These are phyloP conservation scores for Xiphophorus hellerii DNA, from an alignment of 2,113 vertebrate genomes.

Conservation along the genomic window DNA sequence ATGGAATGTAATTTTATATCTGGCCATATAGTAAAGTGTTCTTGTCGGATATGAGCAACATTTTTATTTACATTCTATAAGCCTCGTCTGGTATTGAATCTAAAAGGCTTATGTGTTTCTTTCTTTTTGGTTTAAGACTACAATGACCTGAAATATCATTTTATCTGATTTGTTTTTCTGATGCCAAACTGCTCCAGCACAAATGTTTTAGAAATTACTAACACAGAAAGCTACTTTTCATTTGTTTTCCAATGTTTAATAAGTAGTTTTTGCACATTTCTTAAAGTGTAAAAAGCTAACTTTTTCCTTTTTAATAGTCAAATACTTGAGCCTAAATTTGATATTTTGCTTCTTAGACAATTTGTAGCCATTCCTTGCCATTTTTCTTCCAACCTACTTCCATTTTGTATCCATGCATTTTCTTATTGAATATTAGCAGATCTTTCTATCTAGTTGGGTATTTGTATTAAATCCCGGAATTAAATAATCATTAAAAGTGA, in stretches of 20 bases:
- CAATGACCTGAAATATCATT: background rate
- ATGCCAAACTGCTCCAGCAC: constrained; percentile 5
- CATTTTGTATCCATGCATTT: background rate
- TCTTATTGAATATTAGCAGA: background rate
- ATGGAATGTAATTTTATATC: constrained; percentile 5
- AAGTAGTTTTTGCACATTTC: no score
- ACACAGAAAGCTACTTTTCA: background rate
- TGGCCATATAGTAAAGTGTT: background rate
- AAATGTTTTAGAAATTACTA: no score
- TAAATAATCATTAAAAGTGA: background rate
- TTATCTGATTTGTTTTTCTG: background rate
- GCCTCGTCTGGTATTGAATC: background rate
- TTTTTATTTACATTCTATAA: background rate
- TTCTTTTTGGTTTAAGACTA: background rate
- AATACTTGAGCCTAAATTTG: constrained; percentile 45
- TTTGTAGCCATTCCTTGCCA: background rate
- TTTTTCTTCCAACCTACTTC: background rate
- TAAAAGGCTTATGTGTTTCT: background rate
- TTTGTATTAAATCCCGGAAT: background rate
- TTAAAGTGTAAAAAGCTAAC: background rate
- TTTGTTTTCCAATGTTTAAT: background rate
- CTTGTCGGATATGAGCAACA: background rate
- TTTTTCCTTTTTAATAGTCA: constrained; percentile 1
- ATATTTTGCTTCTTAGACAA: background rate
- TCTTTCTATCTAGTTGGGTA: background rate